Evolutionary conservation across 2,797 vertebrate species (phyloP), one percentile per base, ranked within the genome.

Genomic region (Rallus crepitans): DNA sequence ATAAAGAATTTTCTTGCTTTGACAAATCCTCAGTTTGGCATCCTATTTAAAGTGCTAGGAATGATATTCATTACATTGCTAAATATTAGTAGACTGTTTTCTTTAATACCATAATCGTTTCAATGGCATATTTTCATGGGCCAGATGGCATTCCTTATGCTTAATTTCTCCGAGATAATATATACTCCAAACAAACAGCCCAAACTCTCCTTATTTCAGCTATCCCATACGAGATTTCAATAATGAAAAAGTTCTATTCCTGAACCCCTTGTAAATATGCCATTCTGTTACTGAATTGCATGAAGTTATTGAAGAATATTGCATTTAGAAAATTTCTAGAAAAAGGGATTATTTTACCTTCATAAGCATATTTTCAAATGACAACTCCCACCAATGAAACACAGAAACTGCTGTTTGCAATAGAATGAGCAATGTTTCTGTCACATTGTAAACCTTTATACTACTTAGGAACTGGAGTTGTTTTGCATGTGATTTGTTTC

Each of bases 151-250:
- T 55, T 83, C 40, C 69, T 52, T 52, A 63, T 89, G 92, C 23
- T 92, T 90, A 77, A 48, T 85, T 96, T 96, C 63, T 87, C 71
- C 76, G 64, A 77, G 23, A 72, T 37, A 79, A 21, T n/a, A 78
- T 35, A 56, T 82, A 24, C 19, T 75, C 39, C 69, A 69, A 90
- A 79, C 39, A 75, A 90, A 30, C 50, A 66, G 33, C 39, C 18
- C 37, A 64, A 90, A 12, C 25, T 53, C 50, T 72, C 47, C 64
- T 84, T 84, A 70, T 75, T 91, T 88, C 53, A 61, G 8, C n/a
- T 82, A 82, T 59, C n/a, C 3, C 27, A 42, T 37, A 53, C 9
- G 19, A 77, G 27, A 47, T 77, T 92, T 59, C 12, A 39, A 87
- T 79, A 81, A 61, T 64, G 65, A 40, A 52, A 15, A 65, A 40